A percentile compares a stretch with the other conserved stretches of the same genome.
phyloP scores from a whole-genome alignment of 2,797 vertebrate genomes.

The Tauraco hartlaubi region DNA sequence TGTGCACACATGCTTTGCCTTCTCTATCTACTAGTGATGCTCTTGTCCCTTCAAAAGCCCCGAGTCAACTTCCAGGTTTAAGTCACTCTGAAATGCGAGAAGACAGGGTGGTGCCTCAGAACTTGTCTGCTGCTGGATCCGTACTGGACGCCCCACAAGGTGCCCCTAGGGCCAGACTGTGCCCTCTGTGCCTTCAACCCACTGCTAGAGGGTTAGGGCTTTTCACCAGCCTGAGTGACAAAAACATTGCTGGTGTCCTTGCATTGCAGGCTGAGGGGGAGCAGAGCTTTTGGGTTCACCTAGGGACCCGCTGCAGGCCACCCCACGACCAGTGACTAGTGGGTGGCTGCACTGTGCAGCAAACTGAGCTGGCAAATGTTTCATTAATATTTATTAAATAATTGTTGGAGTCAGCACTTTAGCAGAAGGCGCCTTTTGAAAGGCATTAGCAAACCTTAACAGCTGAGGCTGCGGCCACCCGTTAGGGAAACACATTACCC shows the following conservation, averaged over 20 bases:
- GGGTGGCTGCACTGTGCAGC: background rate
- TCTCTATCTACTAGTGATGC: background rate
- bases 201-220: background rate
- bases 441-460: background rate
- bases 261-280: background rate
- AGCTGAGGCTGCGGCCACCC: slow-evolving; percentile 21
- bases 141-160: background rate
- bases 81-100: background rate
- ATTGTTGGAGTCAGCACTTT: background rate
- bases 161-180: background rate
- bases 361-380: background rate
- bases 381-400: slow-evolving; percentile 59
- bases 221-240: background rate
- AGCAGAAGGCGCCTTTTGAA: background rate
- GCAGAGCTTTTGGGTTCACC: background rate
- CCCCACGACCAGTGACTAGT: background rate
- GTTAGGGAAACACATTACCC: background rate
- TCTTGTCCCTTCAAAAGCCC: background rate
- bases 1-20: rapidly evolving
- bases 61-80: background rate
- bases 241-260: background rate
- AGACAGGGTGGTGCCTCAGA: background rate
- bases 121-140: background rate
- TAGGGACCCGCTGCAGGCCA: background rate
- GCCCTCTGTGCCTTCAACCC: background rate